Base-by-base conservation (phyloP, 1,140 invertebrate species). In the Coboldia fuscipes region DNA sequence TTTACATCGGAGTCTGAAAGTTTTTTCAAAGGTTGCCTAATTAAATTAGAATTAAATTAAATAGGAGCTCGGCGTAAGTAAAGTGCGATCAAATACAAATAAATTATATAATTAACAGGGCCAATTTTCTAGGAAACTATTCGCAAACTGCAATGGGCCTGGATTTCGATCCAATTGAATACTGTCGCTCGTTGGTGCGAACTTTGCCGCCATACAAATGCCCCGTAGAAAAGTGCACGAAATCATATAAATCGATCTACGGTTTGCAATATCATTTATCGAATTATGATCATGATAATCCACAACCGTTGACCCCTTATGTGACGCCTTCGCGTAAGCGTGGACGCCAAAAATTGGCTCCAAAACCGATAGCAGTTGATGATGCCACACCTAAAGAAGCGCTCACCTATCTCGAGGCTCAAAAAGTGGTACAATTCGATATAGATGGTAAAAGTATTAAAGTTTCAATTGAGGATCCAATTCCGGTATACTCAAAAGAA, bases 221-320 rank as follows among this genome's bases (percentile, higher is more conserved):
- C 48, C 83, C 83, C 9, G 62, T 84, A 26, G 68, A 73, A 44
- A 73, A 75, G 39, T 89, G 83, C 58, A 75, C 74, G 29, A 79
- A 76, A 57, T 69, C 77, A 15, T 88, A 86, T 53, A 84, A 84
- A 57, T 83, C 76, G 40, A 69, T 81, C 36, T 73, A 70, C 49
- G 84, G 83, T 1, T 66, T 89, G 41, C 79, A 83, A 48, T 82
- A 80, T 54, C 83, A 89, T 55, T 57, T 88, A 39, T 72, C 74
- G 36, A 81, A 82, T 48, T 80, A 70, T 58, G 76, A 85, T 52
- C 81, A 86, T 51, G 73, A 79, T 40, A 71, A 69, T 48, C 67
- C 68, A 4, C 59, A 58, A 26, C 61, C 61, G 36, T 44, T 60
- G 10, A 55, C 58, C 21, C 60, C 58, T 41, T 34, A 58, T 13